Conservation (phyloP, 1,140 invertebrate species). For the Drosophila nigromelanica region DNA sequence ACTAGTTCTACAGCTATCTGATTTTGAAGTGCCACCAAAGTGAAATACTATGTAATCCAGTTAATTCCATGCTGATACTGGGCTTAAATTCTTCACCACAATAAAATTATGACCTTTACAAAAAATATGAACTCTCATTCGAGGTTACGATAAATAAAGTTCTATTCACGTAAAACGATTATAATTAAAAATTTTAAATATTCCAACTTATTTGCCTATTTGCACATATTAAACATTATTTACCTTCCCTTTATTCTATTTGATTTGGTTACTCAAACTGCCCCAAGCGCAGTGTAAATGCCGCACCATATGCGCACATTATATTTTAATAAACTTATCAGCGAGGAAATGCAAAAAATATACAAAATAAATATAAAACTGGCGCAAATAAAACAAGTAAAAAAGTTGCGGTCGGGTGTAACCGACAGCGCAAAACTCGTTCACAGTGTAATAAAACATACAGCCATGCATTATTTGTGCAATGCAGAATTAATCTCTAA, state of each 20-base stretch:
- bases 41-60: background rate
- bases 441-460: too few species aligned
- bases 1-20: constrained; percentile 21
- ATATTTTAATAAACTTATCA: constrained; percentile 57
- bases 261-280: constrained; percentile 28
- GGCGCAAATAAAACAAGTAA: too few species aligned
- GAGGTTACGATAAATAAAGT: background rate
- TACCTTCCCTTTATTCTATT: constrained; percentile 53
- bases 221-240: constrained; percentile 35
- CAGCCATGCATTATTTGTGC: too few species aligned
- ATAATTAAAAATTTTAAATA: constrained; percentile 38
- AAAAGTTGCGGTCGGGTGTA: too few species aligned
- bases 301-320: constrained; percentile 51
- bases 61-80: too few species aligned
- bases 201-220: constrained; percentile 36
- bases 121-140: background rate
- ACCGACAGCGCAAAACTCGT: too few species aligned
- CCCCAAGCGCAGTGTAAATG: constrained; percentile 39
- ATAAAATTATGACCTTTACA: too few species aligned
- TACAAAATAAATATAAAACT: constrained; percentile 5
- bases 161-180: constrained; percentile 44
- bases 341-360: constrained; percentile 11
- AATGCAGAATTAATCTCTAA: too few species aligned
- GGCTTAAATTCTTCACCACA: too few species aligned
- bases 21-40: background rate